Evolutionary conservation across 2,797 vertebrate species (phyloP).

Genomic region (Centroberyx gerrardi): DNA sequence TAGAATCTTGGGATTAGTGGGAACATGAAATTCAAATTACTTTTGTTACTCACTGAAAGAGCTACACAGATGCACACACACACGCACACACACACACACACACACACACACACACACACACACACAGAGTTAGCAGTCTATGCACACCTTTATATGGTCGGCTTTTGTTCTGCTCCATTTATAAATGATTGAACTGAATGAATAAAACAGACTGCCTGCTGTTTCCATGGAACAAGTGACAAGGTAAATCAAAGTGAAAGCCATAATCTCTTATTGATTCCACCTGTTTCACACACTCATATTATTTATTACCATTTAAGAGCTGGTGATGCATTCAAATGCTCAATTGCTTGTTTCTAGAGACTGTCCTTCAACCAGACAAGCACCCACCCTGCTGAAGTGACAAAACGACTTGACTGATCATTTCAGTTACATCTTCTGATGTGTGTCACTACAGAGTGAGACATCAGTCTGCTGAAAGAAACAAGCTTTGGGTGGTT

Average conservation of each 20-base stretch:
- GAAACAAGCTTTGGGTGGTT: no score
- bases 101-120: constrained; percentile 21
- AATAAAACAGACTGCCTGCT: constrained; percentile 41
- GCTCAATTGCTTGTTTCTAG: no score
- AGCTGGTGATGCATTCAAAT: constrained; percentile 20
- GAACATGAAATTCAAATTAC: constrained; percentile 37
- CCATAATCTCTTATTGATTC: constrained; percentile 48
- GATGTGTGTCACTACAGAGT: no score
- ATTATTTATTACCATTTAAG: constrained; percentile 13
- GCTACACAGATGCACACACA: neutral
- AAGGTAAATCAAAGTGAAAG: neutral
- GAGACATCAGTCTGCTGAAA: no score
- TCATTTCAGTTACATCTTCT: no score
- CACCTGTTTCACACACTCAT: constrained; percentile 3
- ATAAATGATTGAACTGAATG: constrained; percentile 32
- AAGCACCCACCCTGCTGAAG: no score
- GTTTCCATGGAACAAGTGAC: constrained; percentile 35
- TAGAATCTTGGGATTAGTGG: constrained; percentile 3
- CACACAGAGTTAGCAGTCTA: constrained; percentile 5
- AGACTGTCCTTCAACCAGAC: no score
- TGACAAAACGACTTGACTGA: no score
- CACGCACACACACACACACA: no score
- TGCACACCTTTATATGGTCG: neutral
- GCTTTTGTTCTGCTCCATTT: constrained; percentile 40
- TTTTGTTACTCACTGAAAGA: constrained; percentile 1